A percentile compares a stretch with the other conserved stretches of the same genome.
Evolutionary conservation across 1,140 invertebrate species (phyloP).

Genomic region (Diplogasteroides magnus): DNA sequence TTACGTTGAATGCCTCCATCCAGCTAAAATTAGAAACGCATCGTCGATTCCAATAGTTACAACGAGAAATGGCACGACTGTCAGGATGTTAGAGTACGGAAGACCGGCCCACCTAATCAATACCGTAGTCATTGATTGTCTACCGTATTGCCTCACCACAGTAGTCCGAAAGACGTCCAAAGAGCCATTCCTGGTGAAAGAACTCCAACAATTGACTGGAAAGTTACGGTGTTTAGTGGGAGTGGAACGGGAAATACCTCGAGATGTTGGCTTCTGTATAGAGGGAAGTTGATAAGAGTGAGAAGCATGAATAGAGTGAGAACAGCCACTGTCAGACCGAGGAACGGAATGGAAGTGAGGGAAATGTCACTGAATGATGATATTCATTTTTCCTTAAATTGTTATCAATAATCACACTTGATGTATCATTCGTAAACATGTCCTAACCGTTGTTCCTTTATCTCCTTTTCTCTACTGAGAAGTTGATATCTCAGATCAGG

Average conservation of each 20-base stretch:
- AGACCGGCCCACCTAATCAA: conserved; percentile 41
- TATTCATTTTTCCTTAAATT: neutral
- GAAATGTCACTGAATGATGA: conserved; percentile 34
- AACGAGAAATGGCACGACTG: conserved; percentile 49
- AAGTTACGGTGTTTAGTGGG: too few relatives aligned
- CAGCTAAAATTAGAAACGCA: conserved; percentile 48
- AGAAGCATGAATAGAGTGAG: conserved; percentile 45
- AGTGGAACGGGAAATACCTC: too few relatives aligned
- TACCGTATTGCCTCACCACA: too few relatives aligned
- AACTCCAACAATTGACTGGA: conserved; percentile 43
- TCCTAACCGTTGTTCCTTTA: conserved; percentile 41
- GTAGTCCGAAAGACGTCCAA: too few relatives aligned
- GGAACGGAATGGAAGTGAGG: conserved; percentile 39
- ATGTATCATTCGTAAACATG: neutral
- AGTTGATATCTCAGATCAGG: conserved; percentile 39
- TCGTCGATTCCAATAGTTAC: conserved; percentile 52
- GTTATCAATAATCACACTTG: neutral
- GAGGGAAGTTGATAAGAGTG: conserved; percentile 41
- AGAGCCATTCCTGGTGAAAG: conserved; percentile 50
- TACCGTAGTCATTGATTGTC: too few relatives aligned
- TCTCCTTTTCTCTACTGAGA: conserved; percentile 43
- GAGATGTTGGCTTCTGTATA: conserved; percentile 47
- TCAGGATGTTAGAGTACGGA: conserved; percentile 49
- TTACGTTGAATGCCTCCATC: conserved; percentile 51
- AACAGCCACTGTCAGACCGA: conserved; percentile 41